Evolutionary conservation across 2,797 vertebrate genomes (phyloP).

Genomic region (Enteromius thamalakanensis): DNA sequence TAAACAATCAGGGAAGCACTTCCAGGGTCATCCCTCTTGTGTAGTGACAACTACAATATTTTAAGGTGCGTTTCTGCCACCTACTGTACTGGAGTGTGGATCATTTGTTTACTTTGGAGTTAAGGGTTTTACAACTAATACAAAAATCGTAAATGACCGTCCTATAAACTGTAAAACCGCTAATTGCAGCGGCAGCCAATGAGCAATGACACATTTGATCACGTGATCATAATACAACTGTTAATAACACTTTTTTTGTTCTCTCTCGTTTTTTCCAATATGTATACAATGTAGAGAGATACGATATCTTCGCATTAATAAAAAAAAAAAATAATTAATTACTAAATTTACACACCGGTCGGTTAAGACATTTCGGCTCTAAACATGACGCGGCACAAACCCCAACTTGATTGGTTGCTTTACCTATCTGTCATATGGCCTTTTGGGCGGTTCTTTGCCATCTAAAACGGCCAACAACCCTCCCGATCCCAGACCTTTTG

Average conservation of each 20-base stretch:
- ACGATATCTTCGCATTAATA: too few species aligned
- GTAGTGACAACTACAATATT: not conserved
- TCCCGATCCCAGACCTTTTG: not conserved
- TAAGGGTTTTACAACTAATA: too few species aligned
- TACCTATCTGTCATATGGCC: not conserved
- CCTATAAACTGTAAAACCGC: too few species aligned
- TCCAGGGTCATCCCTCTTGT: not conserved
- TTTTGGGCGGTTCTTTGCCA: not conserved
- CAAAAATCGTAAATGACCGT: too few species aligned
- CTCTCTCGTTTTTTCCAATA: too few species aligned
- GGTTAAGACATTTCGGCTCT: too few species aligned
- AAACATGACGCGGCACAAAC: too few species aligned
- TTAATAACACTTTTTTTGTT: too few species aligned
- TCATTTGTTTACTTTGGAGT: not conserved
- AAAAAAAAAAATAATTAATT: too few species aligned
- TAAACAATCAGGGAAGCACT: not conserved
- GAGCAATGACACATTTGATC: not conserved
- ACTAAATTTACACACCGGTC: too few species aligned
- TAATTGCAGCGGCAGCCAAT: not conserved
- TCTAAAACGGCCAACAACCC: not conserved
- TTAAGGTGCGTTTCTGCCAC: not conserved
- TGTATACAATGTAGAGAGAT: too few species aligned
- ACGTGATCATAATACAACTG: not conserved
- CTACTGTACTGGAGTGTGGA: not conserved
- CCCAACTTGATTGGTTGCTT: not conserved